Conservation (phyloP, 2,113 vertebrate species). For the Oreochromis niloticus region DNA sequence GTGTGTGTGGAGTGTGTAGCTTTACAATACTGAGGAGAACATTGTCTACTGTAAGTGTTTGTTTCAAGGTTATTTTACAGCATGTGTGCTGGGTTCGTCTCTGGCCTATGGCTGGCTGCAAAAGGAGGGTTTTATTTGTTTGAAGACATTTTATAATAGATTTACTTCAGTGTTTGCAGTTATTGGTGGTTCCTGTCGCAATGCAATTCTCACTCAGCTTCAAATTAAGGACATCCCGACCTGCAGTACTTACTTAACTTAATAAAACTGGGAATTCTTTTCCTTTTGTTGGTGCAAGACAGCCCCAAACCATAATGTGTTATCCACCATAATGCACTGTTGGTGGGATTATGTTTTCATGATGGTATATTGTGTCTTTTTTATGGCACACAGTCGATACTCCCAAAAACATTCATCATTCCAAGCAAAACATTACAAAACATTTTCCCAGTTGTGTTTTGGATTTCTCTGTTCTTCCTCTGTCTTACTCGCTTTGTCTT, state of each 20-base stretch:
- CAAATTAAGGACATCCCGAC: not conserved
- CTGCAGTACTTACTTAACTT: not conserved
- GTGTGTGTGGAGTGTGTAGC: not conserved
- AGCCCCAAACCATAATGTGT: not conserved
- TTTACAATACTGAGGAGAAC: not conserved
- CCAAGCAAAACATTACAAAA: not conserved
- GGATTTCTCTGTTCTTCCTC: not conserved
- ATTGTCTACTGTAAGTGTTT: not conserved
- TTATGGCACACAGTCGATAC: not conserved
- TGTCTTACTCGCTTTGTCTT: not conserved
- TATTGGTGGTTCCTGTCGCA: not conserved
- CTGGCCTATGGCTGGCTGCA: not conserved
- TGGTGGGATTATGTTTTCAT: not conserved
- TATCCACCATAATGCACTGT: not conserved
- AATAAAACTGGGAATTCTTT: not conserved
- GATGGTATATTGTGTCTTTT: not conserved
- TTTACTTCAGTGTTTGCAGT: not conserved
- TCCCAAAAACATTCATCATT: not conserved
- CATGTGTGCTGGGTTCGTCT: not conserved
- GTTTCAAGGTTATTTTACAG: not conserved
- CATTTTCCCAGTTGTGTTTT: not conserved
- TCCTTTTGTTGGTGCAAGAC: not conserved
- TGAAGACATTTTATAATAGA: not conserved
- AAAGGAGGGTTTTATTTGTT: not conserved
- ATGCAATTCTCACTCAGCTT: not conserved